Conservation (phyloP, 2,797 vertebrate genomes). For the Squalus acanthias region DNA sequence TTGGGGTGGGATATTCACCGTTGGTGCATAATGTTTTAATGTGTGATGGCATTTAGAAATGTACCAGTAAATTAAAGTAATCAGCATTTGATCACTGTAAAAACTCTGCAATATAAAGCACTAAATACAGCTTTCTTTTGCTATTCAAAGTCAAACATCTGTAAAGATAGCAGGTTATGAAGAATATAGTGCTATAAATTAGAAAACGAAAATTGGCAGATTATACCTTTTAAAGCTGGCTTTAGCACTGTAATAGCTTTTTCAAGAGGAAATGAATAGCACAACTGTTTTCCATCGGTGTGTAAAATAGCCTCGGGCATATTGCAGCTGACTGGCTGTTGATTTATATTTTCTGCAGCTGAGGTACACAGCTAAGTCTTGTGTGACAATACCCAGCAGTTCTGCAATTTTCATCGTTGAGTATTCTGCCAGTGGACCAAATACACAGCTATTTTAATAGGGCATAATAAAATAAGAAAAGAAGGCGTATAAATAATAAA, state of each 20-base stretch:
- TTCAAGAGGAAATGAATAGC: background rate
- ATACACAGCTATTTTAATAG: background rate
- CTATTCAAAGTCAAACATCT: background rate
- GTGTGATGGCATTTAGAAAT: background rate
- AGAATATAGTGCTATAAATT: background rate
- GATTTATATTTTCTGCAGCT: background rate
- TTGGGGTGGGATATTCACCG: background rate
- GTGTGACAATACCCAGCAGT: no score
- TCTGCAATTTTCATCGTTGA: background rate
- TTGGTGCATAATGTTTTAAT: background rate
- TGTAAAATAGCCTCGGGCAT: background rate
- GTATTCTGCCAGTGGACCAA: background rate
- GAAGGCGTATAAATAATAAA: no score
- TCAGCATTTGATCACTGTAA: background rate
- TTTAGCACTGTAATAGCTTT: background rate
- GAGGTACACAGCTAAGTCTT: background rate
- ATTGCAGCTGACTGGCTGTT: background rate
- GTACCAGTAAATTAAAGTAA: background rate
- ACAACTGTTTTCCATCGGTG: background rate
- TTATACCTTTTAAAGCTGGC: background rate
- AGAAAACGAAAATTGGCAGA: background rate
- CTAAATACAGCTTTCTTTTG: background rate
- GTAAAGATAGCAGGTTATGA: background rate
- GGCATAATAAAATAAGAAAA: background rate
- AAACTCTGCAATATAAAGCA: background rate